Percentiles rank a stretch among this genome's conserved stretches.
Evolutionary conservation across 2,113 vertebrate genomes (phyloP).

Genomic region (Numenius arquata): DNA sequence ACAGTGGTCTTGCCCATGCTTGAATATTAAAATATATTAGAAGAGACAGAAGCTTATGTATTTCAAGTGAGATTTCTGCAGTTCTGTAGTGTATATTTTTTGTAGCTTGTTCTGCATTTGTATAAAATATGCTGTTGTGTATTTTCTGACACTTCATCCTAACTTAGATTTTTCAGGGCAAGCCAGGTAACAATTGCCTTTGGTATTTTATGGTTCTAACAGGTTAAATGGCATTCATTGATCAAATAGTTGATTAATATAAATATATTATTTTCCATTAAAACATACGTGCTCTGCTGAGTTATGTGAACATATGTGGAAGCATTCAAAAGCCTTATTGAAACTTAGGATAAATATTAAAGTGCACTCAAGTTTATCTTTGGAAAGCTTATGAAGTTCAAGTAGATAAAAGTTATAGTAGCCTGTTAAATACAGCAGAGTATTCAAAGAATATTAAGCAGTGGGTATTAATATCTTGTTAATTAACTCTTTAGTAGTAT

Average conservation of each 20-base stretch:
- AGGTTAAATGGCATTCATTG: neutral
- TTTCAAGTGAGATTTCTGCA: neutral
- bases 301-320: neutral
- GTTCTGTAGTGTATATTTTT: neutral
- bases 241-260: neutral
- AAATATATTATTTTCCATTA: neutral
- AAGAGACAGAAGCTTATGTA: neutral
- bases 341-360: neutral
- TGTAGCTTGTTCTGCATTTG: neutral
- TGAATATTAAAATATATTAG: neutral
- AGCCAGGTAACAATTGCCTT: neutral
- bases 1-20: neutral
- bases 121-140: neutral
- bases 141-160: neutral
- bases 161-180: neutral
- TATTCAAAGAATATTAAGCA: neutral
- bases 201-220: neutral
- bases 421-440: neutral
- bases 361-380: neutral
- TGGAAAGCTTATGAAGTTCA: neutral
- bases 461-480: neutral
- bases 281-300: neutral
- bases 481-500: neutral
- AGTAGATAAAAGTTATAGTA: neutral
- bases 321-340: neutral